Evolutionary conservation across 2,888 invertebrate genomes (phyloP).

Genomic region (Nemoura dubitans): DNA sequence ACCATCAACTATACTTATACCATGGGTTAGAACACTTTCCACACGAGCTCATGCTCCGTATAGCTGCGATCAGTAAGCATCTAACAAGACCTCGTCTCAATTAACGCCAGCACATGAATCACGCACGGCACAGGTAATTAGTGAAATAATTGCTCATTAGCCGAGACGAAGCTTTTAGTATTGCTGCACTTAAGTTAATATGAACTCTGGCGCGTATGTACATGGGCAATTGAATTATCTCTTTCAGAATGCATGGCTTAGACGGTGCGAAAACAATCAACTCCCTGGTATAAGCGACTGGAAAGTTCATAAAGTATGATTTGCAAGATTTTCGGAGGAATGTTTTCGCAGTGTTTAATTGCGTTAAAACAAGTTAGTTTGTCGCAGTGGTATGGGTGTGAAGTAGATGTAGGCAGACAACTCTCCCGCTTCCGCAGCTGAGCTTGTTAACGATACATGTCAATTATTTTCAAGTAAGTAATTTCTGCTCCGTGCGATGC

Average conservation of each 20-base stretch:
- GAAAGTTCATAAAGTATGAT: slow-evolving; percentile 25
- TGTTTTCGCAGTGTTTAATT: slow-evolving; percentile 32
- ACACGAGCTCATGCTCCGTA: neutral
- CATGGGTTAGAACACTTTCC: neutral
- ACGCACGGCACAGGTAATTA: slow-evolving; percentile 2
- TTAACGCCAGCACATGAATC: slow-evolving; percentile 19
- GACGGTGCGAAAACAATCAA: neutral
- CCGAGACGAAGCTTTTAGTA: neutral
- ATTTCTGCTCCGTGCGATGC: no score
- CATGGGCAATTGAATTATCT: neutral
- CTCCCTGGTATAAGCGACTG: neutral
- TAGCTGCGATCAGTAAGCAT: slow-evolving; percentile 2
- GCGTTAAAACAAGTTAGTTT: slow-evolving; percentile 29
- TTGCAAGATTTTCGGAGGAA: neutral
- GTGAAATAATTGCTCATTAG: slow-evolving; percentile 20
- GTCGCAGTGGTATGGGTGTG: neutral
- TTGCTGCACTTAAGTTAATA: neutral
- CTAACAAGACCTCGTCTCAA: slow-evolving; percentile 16
- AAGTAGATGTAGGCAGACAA: neutral
- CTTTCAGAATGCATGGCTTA: neutral
- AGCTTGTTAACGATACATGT: no score
- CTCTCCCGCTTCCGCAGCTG: no score
- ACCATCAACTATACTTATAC: no score
- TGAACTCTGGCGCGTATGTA: neutral
- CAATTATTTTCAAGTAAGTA: no score